These are phyloP conservation scores for Thumatha senex DNA, from an alignment of 2,888 invertebrate genomes.

Conservation along the genomic window DNA sequence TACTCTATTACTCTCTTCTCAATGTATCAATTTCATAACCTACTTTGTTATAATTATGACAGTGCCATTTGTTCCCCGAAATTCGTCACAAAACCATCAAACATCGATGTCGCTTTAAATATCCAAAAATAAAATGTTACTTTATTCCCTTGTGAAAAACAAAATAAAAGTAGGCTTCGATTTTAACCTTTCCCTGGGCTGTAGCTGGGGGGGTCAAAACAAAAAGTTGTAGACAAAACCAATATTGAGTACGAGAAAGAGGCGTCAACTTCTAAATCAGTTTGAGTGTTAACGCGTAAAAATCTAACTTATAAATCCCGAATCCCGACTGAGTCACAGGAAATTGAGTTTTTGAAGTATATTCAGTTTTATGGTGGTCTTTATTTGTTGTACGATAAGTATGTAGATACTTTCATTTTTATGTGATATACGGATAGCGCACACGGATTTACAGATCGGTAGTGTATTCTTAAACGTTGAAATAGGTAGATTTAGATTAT, in stretches of 20 bases:
- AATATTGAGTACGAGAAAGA: constrained; percentile 27
- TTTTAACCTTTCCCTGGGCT: constrained; percentile 7
- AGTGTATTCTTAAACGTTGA: no score
- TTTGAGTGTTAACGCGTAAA: constrained; percentile 41
- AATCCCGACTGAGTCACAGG: constrained; percentile 20
- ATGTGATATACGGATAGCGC: no score
- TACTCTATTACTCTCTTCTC: no score
- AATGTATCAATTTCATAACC: no score
- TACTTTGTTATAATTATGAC: no score
- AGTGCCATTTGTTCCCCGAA: no score
- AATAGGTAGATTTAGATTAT: no score
- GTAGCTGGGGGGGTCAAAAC: constrained; percentile 14
- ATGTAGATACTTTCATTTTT: background rate
- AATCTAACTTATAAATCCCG: constrained; percentile 39
- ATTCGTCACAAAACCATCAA: no score
- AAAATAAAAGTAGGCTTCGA: background rate
- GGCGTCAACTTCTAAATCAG: constrained; percentile 36
- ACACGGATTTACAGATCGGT: no score
- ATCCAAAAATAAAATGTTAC: no score
- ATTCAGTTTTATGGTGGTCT: constrained; percentile 10
- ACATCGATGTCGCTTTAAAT: no score
- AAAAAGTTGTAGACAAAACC: constrained; percentile 36
- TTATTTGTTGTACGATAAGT: background rate
- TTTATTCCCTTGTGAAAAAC: background rate
- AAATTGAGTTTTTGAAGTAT: constrained; percentile 27